Evolutionary conservation across 1,140 invertebrate species (phyloP).

Genomic region (Drosophila tropicalis): DNA sequence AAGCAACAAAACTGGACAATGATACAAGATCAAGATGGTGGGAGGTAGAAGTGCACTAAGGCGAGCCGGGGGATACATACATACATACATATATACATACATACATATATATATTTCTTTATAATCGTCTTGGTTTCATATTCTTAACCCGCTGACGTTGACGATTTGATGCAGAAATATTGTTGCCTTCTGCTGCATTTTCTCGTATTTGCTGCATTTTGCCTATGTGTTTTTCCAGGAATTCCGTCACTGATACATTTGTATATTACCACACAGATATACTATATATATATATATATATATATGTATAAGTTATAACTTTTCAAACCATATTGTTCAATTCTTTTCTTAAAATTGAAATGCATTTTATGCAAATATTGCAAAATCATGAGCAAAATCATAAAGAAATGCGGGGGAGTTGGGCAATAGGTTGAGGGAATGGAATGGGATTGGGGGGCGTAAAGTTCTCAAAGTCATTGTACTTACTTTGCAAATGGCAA

Average conservation of each 20-base stretch:
- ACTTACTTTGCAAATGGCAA: constrained; percentile 1
- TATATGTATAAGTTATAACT: no score
- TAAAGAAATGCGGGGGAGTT: neutral
- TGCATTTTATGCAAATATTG: constrained; percentile 80
- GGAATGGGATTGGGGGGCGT: neutral
- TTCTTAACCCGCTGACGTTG: constrained; percentile 49
- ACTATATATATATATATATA: no score
- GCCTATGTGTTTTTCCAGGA: constrained; percentile 78
- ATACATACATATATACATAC: neutral
- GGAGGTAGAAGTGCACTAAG: neutral
- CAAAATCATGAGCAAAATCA: constrained; percentile 49
- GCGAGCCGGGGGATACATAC: neutral
- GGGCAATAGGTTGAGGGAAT: neutral
- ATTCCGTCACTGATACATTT: constrained; percentile 73
- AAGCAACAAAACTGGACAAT: constrained; percentile 34
- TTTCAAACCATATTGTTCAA: constrained; percentile 58
- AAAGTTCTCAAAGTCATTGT: constrained; percentile 10
- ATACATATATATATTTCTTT: neutral
- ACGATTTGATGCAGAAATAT: constrained; percentile 36
- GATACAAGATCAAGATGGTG: constrained; percentile 27
- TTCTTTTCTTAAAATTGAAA: constrained; percentile 73
- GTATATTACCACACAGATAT: constrained; percentile 37
- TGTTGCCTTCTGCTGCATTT: constrained; percentile 19
- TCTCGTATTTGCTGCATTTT: constrained; percentile 40
- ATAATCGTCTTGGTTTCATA: constrained; percentile 41